Evolutionary conservation across 2,888 invertebrate genomes (phyloP).

Genomic region (Dascillus cervinus): DNA sequence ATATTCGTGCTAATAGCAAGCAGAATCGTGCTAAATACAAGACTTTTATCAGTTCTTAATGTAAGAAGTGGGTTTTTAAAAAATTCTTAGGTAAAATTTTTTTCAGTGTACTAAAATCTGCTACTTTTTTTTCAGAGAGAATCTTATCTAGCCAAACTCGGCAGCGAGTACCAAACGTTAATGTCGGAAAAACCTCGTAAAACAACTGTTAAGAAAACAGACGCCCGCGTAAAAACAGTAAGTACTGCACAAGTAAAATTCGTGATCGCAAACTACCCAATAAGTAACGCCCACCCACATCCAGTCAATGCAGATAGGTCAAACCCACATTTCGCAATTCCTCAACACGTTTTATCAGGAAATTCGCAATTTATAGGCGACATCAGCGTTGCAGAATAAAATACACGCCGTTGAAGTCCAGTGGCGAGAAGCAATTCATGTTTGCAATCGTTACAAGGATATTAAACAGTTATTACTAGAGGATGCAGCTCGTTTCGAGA

Average conservation of each 20-base stretch:
- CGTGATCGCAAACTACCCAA: too few relatives aligned
- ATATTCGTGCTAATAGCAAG: too few relatives aligned
- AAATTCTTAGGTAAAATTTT: too few relatives aligned
- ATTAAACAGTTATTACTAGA: slow-evolving; percentile 62
- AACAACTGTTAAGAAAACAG: slow-evolving; percentile 36
- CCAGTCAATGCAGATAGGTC: too few relatives aligned
- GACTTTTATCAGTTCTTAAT: too few relatives aligned
- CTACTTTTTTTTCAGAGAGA: slow-evolving; percentile 48
- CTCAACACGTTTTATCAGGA: too few relatives aligned
- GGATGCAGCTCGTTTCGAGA: slow-evolving; percentile 67
- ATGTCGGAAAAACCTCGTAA: slow-evolving; percentile 52
- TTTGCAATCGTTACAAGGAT: slow-evolving; percentile 67
- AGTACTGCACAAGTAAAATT: too few relatives aligned
- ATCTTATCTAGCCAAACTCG: slow-evolving; percentile 48
- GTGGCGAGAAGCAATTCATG: slow-evolving; percentile 73
- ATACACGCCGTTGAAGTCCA: slow-evolving; percentile 74
- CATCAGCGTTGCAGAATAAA: slow-evolving; percentile 68
- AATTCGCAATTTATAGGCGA: slow-evolving; percentile 48
- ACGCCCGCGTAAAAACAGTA: slow-evolving; percentile 60
- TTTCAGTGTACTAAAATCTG: too few relatives aligned
- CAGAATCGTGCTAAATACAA: too few relatives aligned
- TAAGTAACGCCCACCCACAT: too few relatives aligned
- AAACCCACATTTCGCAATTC: neutral
- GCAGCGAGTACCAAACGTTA: slow-evolving; percentile 54
- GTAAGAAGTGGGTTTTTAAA: too few relatives aligned